These are phyloP conservation scores for Sphecodes monilicornis DNA, from an alignment of 2,888 invertebrate genomes.

Conservation along the genomic window DNA sequence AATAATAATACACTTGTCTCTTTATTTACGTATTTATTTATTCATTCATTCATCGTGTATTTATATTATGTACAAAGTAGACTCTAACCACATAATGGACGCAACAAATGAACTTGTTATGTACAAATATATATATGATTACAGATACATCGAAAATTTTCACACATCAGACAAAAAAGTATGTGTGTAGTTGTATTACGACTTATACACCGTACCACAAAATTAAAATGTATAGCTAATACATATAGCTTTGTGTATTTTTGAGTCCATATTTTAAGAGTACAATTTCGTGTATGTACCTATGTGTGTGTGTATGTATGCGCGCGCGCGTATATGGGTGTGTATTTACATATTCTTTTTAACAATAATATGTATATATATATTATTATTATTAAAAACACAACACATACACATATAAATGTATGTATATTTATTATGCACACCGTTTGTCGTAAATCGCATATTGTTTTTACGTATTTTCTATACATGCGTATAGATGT, in stretches of 20 bases:
- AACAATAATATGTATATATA: no score
- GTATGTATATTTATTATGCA: slow-evolving; percentile 31
- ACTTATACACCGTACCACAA: slow-evolving; percentile 48
- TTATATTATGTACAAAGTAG: slow-evolving; percentile 82
- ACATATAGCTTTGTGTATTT: slow-evolving; percentile 39
- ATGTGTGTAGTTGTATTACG: slow-evolving; percentile 48
- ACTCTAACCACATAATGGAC: slow-evolving; percentile 77
- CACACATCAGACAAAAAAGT: slow-evolving; percentile 69
- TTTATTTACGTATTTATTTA: slow-evolving; percentile 78
- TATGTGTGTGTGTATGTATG: no score
- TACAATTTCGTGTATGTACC: slow-evolving; percentile 23
- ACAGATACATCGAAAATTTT: slow-evolving; percentile 79
- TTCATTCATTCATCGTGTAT: slow-evolving; percentile 72
- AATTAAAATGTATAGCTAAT: slow-evolving; percentile 52
- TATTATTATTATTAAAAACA: not conserved
- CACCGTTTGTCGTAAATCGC: not conserved
- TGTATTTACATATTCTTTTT: not conserved
- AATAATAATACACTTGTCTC: slow-evolving; percentile 75
- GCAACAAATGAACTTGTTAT: slow-evolving; percentile 79
- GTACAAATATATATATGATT: slow-evolving; percentile 80
- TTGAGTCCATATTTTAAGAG: slow-evolving; percentile 38
- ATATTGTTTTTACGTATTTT: not conserved
- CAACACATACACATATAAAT: not conserved
- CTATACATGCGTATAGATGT: slow-evolving; percentile 11
- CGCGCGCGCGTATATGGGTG: slow-evolving; percentile 22